Percentiles rank a stretch among this genome's conserved stretches.
Evolutionary conservation across 2,888 invertebrate species (phyloP).

Genomic region (Hyles lineata): DNA sequence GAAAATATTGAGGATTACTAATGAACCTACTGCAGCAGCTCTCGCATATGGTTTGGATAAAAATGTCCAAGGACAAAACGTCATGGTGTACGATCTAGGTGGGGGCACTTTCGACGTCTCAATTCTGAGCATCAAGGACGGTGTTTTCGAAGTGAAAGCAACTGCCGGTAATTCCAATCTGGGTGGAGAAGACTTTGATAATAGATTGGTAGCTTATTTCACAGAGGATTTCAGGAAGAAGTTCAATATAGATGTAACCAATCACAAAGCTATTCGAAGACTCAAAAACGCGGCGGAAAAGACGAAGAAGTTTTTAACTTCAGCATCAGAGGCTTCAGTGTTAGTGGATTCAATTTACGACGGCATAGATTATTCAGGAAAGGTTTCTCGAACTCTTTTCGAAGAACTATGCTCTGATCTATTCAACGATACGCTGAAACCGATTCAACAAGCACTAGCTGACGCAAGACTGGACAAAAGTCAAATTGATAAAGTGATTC

Average conservation of each 20-base stretch:
- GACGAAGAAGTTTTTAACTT: conserved; percentile 61
- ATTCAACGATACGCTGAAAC: conserved; percentile 60
- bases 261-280: conserved; percentile 54
- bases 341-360: conserved; percentile 59
- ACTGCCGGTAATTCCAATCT: conserved; percentile 63
- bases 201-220: conserved; percentile 65
- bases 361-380: conserved; percentile 61
- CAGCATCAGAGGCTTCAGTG: conserved; percentile 56
- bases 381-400: conserved; percentile 59
- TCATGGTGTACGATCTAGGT: conserved; percentile 69
- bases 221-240: conserved; percentile 65
- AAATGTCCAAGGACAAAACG: conserved; percentile 53
- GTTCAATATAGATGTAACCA: conserved; percentile 54
- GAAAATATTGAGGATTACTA: conserved; percentile 64
- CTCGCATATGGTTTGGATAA: conserved; percentile 65
- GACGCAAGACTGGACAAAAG: conserved; percentile 59
- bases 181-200: conserved; percentile 75
- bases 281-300: conserved; percentile 65
- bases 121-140: conserved; percentile 57
- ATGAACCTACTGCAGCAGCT: conserved; percentile 72
- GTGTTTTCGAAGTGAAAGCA: conserved; percentile 64
- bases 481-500: conserved; percentile 60
- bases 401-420: conserved; percentile 73
- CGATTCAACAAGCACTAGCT: conserved; percentile 55
- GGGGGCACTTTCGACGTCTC: conserved; percentile 73